Evolutionary conservation across 2,797 vertebrate species (phyloP).

Genomic region (Nothura maculosa): DNA sequence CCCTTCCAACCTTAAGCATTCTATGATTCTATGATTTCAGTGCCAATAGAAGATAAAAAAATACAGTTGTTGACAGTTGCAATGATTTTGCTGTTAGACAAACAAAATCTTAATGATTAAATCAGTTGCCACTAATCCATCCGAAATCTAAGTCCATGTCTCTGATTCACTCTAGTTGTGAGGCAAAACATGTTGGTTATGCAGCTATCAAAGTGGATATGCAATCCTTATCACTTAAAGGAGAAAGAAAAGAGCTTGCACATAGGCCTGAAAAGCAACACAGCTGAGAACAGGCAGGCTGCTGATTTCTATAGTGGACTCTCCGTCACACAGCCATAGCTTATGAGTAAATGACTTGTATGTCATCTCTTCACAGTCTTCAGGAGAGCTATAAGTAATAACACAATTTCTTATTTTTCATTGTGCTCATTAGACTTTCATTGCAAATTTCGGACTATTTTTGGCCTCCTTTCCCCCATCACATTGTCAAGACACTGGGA

Average conservation of each 20-base stretch:
- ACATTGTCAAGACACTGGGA: slow-evolving; percentile 21
- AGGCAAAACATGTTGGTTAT: background rate
- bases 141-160: background rate
- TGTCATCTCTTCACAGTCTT: background rate
- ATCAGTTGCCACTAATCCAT: background rate
- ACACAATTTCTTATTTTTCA: background rate
- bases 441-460: slow-evolving; percentile 26
- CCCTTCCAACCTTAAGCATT: no score
- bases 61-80: background rate
- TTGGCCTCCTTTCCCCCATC: background rate
- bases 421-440: background rate
- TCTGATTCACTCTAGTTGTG: background rate
- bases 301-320: background rate
- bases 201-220: background rate
- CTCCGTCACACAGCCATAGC: background rate
- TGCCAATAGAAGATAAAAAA: background rate
- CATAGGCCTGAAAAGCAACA: background rate
- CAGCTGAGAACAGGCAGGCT: background rate
- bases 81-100: background rate
- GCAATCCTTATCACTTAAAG: background rate
- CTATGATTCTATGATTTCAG: no score
- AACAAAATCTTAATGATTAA: background rate
- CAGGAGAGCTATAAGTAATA: background rate
- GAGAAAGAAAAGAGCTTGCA: background rate
- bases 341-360: background rate